Conservation (phyloP, 2,113 vertebrate species). For the Galeopterus variegatus region DNA sequence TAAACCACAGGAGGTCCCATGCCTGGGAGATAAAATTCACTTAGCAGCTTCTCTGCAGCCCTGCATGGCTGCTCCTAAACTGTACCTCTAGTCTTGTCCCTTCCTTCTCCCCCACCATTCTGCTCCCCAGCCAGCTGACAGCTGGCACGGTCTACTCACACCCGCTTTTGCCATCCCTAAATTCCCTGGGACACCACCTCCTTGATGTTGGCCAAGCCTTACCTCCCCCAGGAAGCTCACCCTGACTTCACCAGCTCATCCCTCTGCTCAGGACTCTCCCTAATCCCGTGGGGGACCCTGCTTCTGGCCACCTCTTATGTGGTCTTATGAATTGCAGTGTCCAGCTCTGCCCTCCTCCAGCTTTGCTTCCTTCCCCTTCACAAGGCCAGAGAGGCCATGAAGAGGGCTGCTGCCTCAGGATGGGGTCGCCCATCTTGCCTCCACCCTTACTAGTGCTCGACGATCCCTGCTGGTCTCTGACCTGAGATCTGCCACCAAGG, state of each 20-base stretch:
- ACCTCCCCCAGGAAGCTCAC: neutral
- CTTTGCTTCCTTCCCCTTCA: neutral
- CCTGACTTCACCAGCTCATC: accelerated
- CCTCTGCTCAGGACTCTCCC: neutral
- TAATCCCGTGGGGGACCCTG: accelerated
- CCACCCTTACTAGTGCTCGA: accelerated
- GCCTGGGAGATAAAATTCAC: neutral
- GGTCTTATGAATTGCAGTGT: neutral
- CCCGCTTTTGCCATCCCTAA: too few species aligned
- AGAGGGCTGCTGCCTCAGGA: accelerated
- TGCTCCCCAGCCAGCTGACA: too few species aligned
- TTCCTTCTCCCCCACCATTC: neutral
- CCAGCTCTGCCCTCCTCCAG: neutral
- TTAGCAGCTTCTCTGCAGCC: neutral
- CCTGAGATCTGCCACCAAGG: neutral
- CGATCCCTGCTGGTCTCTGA: neutral
- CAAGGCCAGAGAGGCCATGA: neutral
- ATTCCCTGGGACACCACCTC: neutral
- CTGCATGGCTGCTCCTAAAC: accelerated
- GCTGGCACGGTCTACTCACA: accelerated
- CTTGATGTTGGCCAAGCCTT: neutral
- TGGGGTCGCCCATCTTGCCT: neutral
- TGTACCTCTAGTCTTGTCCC: neutral
- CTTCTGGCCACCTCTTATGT: neutral
- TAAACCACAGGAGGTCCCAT: neutral